These are phyloP conservation scores for Bombus confusus DNA, from an alignment of 1,140 invertebrate genomes.

Conservation along the genomic window DNA sequence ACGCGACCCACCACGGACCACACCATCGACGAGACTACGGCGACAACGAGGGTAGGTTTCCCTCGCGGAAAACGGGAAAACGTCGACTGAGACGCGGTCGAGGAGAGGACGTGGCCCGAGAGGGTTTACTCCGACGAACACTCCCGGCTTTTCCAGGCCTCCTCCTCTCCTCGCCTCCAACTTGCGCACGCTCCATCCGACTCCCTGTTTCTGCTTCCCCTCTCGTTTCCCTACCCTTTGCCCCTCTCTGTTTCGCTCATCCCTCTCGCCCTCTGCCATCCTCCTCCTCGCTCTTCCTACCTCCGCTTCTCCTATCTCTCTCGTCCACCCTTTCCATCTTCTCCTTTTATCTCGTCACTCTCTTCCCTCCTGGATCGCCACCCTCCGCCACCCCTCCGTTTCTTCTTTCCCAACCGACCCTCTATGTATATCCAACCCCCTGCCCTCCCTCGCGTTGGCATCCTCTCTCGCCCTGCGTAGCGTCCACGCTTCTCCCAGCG, in stretches of 20 bases:
- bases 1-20: not conserved
- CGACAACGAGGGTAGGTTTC: not conserved
- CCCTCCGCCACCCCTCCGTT: not conserved
- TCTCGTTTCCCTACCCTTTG: not conserved
- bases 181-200: conserved; percentile 37
- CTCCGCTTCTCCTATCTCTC: not conserved
- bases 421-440: not conserved
- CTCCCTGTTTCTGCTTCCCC: not conserved
- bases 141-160: conserved; percentile 61
- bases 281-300: not conserved
- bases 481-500: conserved; percentile 30
- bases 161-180: conserved; percentile 31
- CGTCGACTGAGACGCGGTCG: conserved; percentile 37
- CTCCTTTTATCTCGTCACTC: too few relatives aligned
- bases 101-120: conserved; percentile 28
- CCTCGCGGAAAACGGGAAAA: conserved; percentile 45
- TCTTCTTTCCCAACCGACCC: conserved; percentile 27
- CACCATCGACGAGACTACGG: not conserved
- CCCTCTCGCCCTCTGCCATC: not conserved
- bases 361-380: conserved; percentile 19
- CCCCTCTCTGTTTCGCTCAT: not conserved
- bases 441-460: not conserved
- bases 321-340: not conserved
- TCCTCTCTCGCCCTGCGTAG: conserved; percentile 10
- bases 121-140: conserved; percentile 50